Evolutionary conservation across 2,797 vertebrate genomes (phyloP).

Genomic region (Hydrophis major): DNA sequence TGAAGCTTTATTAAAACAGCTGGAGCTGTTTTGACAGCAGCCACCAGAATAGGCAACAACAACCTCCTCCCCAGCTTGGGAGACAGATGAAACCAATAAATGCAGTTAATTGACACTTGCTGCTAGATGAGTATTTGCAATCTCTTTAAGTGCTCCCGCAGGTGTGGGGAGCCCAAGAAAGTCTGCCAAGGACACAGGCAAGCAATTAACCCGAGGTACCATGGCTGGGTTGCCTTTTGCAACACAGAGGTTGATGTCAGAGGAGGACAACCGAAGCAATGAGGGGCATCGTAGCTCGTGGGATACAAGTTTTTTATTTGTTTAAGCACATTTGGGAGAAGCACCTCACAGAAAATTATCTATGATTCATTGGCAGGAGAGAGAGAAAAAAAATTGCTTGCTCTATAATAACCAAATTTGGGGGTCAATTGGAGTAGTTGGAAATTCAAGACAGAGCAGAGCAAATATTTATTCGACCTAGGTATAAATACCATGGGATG

Average conservation of each 20-base stretch:
- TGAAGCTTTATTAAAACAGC: conserved; percentile 59
- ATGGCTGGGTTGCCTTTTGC: background rate
- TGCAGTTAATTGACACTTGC: conserved; percentile 44
- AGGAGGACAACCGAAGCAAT: background rate
- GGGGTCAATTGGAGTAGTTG: background rate
- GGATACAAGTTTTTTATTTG: too few species aligned
- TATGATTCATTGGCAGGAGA: background rate
- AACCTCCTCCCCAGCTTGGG: conserved; percentile 7
- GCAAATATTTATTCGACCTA: background rate
- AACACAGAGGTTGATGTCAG: background rate
- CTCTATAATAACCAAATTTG: background rate
- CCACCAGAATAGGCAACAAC: background rate
- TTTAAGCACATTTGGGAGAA: background rate
- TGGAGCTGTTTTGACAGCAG: conserved; percentile 44
- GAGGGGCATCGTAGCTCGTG: background rate
- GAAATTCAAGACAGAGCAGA: background rate
- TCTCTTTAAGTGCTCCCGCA: conserved; percentile 33
- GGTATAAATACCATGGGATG: background rate
- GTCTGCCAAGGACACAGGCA: background rate
- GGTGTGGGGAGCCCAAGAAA: background rate
- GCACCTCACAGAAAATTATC: background rate
- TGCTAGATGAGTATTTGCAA: background rate
- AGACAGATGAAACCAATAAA: conserved; percentile 25
- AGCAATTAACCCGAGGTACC: background rate
- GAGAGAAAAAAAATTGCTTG: background rate